Base-by-base conservation (phyloP, 2,888 invertebrate genomes). In the Ennomos fuscantarius region DNA sequence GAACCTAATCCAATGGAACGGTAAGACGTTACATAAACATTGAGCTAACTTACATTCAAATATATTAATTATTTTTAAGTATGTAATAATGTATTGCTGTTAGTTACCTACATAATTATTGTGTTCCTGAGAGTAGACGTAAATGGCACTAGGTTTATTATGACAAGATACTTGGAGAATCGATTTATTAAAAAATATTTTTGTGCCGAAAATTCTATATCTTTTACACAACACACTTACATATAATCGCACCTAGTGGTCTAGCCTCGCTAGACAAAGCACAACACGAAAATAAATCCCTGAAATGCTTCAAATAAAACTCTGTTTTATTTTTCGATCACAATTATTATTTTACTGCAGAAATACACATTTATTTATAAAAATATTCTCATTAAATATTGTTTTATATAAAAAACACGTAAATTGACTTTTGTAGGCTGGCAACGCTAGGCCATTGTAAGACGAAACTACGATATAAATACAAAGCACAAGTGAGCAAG, bases 221-320 rank as follows among this genome's bases (percentile, higher is more conserved):
- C 74, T 79, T 78, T 75, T 76, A 82, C 79, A 80, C 70, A 69
- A 73, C 74, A 70, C 77, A 72, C 78, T 79, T 76, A 84, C 66
- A 78, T 72, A 76, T 74, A 76, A 78, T 76, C 82, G 85, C 86
- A 83, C 83, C 81, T 70, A 76, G 70, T 78, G 46, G 66, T 82
- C 89, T 88, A 91, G 91, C 90, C 87, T 80, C 81, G 91, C 90
- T 89, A 89, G 89, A 67, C 76, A 74, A 84, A 86, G 87, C 90
- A 87, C 89, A 83, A 87, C 86, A 81, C 86, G 79, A 82, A 78
- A 85, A 84, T 76, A 77, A 80, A 82, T 86, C 83, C 87, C 86
- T 87, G 86, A 90, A 89, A 89, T 85, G 86, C 85, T 85, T 81
- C 82, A 91, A 91, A 91, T 91, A 90, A 92, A 92, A 92, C 90